Conservation (phyloP, 2,113 vertebrate genomes). For the Pardalotus punctatus region DNA sequence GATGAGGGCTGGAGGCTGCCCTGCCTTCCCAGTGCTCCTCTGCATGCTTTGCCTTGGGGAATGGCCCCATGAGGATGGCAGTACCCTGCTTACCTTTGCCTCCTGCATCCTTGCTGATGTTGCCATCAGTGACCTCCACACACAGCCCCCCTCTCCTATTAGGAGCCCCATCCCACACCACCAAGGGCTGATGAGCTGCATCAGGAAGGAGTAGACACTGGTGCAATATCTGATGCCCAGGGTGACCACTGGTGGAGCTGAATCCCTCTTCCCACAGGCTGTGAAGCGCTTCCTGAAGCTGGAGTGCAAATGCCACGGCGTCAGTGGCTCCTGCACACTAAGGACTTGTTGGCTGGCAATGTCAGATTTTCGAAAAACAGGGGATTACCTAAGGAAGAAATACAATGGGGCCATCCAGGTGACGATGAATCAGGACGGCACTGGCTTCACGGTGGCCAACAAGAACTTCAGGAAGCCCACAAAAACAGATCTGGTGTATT, state of each 20-base stretch:
- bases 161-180: background rate
- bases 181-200: background rate
- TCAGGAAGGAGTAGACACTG: background rate
- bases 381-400: slow-evolving; percentile 91
- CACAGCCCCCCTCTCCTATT: rapidly evolving
- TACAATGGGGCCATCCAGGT: slow-evolving; percentile 97
- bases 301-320: slow-evolving; percentile 96
- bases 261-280: slow-evolving; percentile 74
- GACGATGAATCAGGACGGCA: slow-evolving; percentile 95
- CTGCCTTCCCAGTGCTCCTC: background rate
- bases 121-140: rapidly evolving
- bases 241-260: background rate
- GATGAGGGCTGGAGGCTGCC: background rate
- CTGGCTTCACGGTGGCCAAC: slow-evolving; percentile 91
- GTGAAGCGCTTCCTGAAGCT: slow-evolving; percentile 96
- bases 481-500: slow-evolving; percentile 96
- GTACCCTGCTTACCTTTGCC: background rate
- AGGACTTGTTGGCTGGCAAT: slow-evolving; percentile 97
- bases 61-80: rapidly evolving
- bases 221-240: rapidly evolving
- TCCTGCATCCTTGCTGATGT: background rate
- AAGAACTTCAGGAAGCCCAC: slow-evolving; percentile 94
- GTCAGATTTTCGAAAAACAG: slow-evolving; percentile 94
- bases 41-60: rapidly evolving
- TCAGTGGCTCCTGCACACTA: slow-evolving; percentile 94